Conservation (phyloP, 2,113 vertebrate species). For the Salvelinus namaycush region DNA sequence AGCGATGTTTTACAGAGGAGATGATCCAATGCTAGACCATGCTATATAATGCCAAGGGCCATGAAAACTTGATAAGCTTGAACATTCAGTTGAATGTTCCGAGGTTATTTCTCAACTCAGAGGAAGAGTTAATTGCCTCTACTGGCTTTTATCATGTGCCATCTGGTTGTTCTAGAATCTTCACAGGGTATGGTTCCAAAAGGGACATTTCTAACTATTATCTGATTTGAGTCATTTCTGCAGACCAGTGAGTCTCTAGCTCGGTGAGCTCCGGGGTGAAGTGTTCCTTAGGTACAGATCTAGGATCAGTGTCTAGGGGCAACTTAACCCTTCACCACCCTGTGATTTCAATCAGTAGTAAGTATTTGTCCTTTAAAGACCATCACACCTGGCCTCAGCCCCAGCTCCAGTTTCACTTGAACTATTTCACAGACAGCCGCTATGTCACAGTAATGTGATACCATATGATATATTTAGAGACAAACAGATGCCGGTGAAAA, state of each 20-base stretch:
- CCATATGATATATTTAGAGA: conserved; percentile 56
- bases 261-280: neutral
- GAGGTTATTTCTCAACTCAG: neutral
- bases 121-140: conserved; percentile 25
- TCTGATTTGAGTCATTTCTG: conserved; percentile 1
- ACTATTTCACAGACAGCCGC: conserved; percentile 23
- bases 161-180: conserved; percentile 16
- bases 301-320: too few species aligned
- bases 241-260: neutral
- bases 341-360: neutral
- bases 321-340: too few species aligned
- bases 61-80: neutral
- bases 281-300: neutral
- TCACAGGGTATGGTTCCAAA: neutral
- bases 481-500: conserved; percentile 50
- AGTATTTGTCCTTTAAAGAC: conserved; percentile 32
- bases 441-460: conserved; percentile 33
- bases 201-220: neutral
- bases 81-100: neutral
- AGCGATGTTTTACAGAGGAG: too few species aligned
- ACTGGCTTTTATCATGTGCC: conserved; percentile 38
- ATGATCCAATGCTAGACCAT: too few species aligned
- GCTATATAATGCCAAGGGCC: too few species aligned
- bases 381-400: conserved; percentile 39
- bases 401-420: conserved; percentile 48